A percentile compares a stretch with the other conserved stretches of the same genome.
phyloP scores from a whole-genome alignment of 2,113 vertebrate genomes.

The Bolborhynchus lineola region DNA sequence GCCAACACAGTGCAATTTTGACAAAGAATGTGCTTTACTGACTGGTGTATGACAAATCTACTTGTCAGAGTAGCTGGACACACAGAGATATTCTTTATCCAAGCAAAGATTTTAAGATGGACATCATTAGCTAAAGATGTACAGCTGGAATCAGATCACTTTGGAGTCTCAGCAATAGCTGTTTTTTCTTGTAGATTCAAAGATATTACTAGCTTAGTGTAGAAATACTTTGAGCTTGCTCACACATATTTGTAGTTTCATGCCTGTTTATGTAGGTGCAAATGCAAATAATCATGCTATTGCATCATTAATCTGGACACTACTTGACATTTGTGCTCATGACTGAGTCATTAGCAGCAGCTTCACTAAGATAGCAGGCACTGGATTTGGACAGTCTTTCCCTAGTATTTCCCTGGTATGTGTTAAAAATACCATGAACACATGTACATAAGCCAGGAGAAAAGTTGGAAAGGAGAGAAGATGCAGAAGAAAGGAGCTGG shows the following conservation, averaged over 20 bases:
- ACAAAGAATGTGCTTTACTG: neutral
- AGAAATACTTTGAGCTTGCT: neutral
- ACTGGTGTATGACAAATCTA: neutral
- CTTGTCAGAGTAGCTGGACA: neutral
- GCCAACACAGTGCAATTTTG: neutral
- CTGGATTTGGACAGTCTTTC: neutral
- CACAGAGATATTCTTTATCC: neutral
- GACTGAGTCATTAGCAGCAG: neutral
- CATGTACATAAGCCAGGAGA: neutral
- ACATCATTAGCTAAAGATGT: neutral
- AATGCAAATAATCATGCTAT: neutral
- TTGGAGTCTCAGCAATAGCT: neutral
- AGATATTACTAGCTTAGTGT: neutral
- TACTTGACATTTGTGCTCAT: neutral
- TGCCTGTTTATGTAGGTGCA: neutral
- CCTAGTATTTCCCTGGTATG: neutral
- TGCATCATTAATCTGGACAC: neutral
- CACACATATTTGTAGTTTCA: neutral
- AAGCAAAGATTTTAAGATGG: neutral
- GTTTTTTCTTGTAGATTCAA: neutral
- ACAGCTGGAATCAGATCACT: neutral
- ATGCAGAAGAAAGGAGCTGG: neutral
- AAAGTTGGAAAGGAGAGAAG: neutral
- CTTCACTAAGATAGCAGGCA: neutral
- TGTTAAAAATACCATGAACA: neutral